Percentiles rank a stretch among this genome's conserved stretches.
These are phyloP conservation scores for Hippocampus zosterae DNA, from an alignment of 2,113 vertebrate genomes.

Conservation along the genomic window DNA sequence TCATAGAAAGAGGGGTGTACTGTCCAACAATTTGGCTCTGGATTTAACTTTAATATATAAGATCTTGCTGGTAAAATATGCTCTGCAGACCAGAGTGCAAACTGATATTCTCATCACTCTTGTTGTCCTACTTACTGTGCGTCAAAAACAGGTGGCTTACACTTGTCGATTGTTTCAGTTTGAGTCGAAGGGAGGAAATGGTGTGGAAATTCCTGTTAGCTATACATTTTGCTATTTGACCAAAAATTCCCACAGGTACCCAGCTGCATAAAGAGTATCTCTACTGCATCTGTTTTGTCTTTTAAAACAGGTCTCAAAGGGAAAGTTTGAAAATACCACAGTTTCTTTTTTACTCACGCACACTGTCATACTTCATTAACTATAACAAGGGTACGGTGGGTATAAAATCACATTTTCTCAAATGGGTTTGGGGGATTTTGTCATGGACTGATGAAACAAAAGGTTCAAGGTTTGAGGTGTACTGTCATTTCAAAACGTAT, in stretches of 20 bases:
- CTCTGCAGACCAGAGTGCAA: background rate
- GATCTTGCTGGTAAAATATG: background rate
- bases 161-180: constrained; percentile 39
- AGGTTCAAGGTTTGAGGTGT: background rate
- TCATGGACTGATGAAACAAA: background rate
- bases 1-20: background rate
- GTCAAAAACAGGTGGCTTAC: constrained; percentile 32
- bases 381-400: background rate
- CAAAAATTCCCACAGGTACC: background rate
- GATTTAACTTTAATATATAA: background rate
- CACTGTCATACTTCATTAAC: background rate
- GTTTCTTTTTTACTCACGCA: background rate
- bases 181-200: constrained; percentile 43
- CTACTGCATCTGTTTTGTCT: background rate
- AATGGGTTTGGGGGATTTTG: background rate
- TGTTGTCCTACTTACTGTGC: constrained; percentile 33
- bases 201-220: constrained; percentile 44
- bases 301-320: background rate
- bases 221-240: background rate
- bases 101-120: constrained; percentile 12
- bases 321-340: background rate
- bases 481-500: background rate
- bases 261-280: background rate
- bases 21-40: background rate
- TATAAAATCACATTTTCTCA: background rate